phyloP scores from a whole-genome alignment of 2,113 vertebrate genomes.

The Neodon shergylaensis region DNA sequence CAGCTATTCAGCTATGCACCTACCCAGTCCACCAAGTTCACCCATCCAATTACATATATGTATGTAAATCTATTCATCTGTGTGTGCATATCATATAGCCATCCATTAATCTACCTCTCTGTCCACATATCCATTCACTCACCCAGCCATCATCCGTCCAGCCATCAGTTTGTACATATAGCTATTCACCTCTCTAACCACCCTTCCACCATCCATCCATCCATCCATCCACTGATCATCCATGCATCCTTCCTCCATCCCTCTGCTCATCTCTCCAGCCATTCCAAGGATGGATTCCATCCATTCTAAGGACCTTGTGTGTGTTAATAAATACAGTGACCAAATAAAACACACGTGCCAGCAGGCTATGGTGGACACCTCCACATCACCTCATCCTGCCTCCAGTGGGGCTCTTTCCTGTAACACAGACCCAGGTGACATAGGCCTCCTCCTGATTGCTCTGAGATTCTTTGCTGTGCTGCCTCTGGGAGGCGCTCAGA shows the following conservation, averaged over 20 bases:
- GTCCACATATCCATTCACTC: neutral
- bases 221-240: neutral
- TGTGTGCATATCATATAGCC: too few relatives aligned
- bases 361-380: accelerated
- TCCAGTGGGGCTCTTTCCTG: neutral
- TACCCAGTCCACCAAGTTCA: neutral
- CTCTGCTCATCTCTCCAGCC: neutral
- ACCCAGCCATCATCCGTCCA: neutral
- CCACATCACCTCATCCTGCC: accelerated
- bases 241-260: neutral
- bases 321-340: neutral
- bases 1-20: neutral
- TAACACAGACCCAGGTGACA: neutral
- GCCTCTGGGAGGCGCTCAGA: neutral
- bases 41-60: too few relatives aligned
- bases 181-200: accelerated
- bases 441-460: neutral
- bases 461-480: neutral
- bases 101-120: too few relatives aligned
- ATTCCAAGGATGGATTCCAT: neutral
- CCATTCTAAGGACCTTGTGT: neutral
- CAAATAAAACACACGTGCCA: neutral
- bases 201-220: too few relatives aligned
- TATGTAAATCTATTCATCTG: neutral
- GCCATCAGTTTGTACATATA: neutral